Evolutionary conservation across 2,113 vertebrate species (phyloP), one percentile per base, ranked within the genome.

Genomic region (Trinectes maculatus): DNA sequence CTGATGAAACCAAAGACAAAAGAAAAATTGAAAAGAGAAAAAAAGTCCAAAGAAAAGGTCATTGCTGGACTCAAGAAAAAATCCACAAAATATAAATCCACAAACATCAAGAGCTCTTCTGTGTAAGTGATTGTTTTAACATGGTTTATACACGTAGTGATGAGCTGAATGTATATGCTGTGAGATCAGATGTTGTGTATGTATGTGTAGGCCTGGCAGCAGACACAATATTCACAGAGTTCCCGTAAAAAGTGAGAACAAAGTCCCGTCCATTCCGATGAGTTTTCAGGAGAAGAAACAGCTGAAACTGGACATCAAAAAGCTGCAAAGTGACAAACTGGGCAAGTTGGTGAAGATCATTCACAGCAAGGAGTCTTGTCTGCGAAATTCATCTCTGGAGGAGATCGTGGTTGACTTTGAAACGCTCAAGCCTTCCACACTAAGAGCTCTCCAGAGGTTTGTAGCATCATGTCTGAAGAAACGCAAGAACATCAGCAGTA

Each of bases 391-490:
- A 10, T 86, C 86, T 76, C 91, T 89, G 4, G 88, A 94, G 34
- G 94, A 96, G 56, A 89, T 96, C 28, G 96, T 96, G 86, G 94
- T 97, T 49, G 95, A 97, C 83, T 94, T 98, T 78, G 95, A 96
- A 84, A 89, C 84, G n/a, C 91, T 98, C 55, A 95, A 95, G 87
- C 75, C 92, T 42, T 94, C 96, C 43, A 96, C 96, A 0, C 89
- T 97, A 13, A 92, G 93, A 89, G 91, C 93, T 51, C 73, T 99
- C 63, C 89, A 96, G 88, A 93, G 84, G 74, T 98, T 95, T 0
- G 95, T 96, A 21, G 80, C 89, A 36, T 74, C 59, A 0, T 95
- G 92, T 86, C 89, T 96, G 46, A 93, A 59, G 68, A 96, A 94
- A 74, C 89, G 78, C 46, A 89, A 83, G 52, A 93, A 89, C 18